These are phyloP conservation scores for Eucriotettix oculatus DNA, from an alignment of 2,888 invertebrate species.

Conservation along the genomic window DNA sequence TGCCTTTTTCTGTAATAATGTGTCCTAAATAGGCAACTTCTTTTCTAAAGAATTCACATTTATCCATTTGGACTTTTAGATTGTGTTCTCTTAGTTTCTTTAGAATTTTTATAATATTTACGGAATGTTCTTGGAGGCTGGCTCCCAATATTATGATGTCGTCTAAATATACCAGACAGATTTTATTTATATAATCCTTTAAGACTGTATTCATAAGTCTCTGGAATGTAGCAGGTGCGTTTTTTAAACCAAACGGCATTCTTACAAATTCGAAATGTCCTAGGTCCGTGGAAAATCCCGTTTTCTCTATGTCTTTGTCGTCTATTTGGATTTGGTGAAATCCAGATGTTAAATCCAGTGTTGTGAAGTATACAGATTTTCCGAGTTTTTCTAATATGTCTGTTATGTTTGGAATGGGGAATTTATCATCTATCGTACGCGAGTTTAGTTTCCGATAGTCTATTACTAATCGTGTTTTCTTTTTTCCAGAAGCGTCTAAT, in stretches of 20 bases:
- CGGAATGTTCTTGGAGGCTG: background rate
- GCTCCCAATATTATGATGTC: background rate
- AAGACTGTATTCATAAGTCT: background rate
- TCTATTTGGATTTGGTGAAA: background rate
- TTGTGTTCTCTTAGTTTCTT: background rate
- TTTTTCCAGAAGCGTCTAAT: too few relatives aligned
- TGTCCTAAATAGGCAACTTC: background rate
- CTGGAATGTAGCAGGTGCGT: background rate
- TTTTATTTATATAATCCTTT: background rate
- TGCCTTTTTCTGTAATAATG: background rate
- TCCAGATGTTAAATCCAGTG: background rate
- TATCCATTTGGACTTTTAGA: background rate
- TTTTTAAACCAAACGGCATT: background rate
- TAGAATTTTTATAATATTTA: background rate
- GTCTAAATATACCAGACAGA: background rate
- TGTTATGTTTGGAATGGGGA: background rate
- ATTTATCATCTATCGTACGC: background rate
- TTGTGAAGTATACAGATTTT: background rate
- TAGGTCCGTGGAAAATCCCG: background rate
- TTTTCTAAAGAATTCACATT: background rate
- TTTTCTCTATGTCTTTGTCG: background rate
- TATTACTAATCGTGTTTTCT: too few relatives aligned
- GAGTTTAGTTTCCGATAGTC: background rate
- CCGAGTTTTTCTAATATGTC: background rate
- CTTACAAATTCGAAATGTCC: background rate